Evolutionary conservation across 1,140 invertebrate species (phyloP).

Genomic region (Bombyx mandarina): DNA sequence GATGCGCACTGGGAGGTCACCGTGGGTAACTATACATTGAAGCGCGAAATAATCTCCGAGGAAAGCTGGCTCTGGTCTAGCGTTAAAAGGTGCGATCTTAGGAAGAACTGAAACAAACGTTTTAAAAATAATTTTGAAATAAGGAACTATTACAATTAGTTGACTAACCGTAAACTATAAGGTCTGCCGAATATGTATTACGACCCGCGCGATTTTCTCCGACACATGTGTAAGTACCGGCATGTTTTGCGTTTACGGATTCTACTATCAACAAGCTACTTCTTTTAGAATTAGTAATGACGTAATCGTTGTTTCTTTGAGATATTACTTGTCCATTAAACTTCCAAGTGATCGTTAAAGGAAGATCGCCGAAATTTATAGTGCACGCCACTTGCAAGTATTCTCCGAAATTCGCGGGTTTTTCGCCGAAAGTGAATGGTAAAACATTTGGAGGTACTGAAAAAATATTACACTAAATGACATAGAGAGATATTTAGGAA

Average conservation of each 20-base stretch:
- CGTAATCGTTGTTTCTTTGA: constrained; percentile 72
- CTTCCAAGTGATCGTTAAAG: constrained; percentile 84
- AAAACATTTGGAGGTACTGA: constrained; percentile 74
- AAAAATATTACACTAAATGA: constrained; percentile 24
- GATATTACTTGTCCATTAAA: constrained; percentile 75
- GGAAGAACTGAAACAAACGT: constrained; percentile 75
- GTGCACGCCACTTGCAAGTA: constrained; percentile 83
- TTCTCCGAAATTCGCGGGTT: constrained; percentile 79
- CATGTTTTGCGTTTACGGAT: constrained; percentile 77
- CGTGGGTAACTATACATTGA: constrained; percentile 80
- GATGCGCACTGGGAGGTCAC: constrained; percentile 80
- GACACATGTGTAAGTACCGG: constrained; percentile 87
- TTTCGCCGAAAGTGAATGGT: constrained; percentile 75
- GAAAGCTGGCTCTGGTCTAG: constrained; percentile 71
- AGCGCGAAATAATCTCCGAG: constrained; percentile 67
- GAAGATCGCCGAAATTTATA: constrained; percentile 88
- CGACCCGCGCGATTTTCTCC: constrained; percentile 82
- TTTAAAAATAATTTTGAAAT: constrained; percentile 51
- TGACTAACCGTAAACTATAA: constrained; percentile 81
- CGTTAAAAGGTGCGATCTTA: constrained; percentile 76
- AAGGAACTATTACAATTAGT: constrained; percentile 33
- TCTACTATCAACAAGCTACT: constrained; percentile 82
- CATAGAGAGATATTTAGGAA: not conserved
- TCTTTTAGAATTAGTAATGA: constrained; percentile 77
- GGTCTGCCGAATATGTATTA: constrained; percentile 74